Evolutionary conservation across 2,113 vertebrate species (phyloP).

Genomic region (Peromyscus maniculatus): DNA sequence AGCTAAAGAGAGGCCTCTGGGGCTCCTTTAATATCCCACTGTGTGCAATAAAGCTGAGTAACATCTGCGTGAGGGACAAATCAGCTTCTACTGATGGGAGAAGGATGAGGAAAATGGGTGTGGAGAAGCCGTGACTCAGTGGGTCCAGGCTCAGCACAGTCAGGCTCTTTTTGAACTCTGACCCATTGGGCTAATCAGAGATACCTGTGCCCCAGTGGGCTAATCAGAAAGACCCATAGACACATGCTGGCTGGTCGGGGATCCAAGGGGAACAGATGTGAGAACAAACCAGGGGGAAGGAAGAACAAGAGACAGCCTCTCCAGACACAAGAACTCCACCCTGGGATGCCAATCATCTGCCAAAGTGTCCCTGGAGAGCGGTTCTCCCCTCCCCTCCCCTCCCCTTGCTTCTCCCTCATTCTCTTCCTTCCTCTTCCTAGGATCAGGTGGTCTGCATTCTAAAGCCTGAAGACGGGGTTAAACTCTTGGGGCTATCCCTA

Average conservation of each 20-base stretch:
- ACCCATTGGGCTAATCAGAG: not conserved
- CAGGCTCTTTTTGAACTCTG: not conserved
- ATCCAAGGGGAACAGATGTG: not conserved
- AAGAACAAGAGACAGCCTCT: not conserved
- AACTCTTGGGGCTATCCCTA: not conserved
- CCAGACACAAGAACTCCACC: not conserved
- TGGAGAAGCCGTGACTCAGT: not conserved
- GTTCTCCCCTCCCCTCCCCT: not conserved
- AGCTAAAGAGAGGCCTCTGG: not conserved
- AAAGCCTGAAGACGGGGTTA: not conserved
- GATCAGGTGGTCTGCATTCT: not conserved
- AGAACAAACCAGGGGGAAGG: not conserved
- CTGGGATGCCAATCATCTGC: not conserved
- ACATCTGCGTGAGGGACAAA: not conserved
- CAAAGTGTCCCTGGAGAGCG: not conserved
- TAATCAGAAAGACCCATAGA: not conserved
- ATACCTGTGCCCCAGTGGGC: not conserved
- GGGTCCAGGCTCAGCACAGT: not conserved
- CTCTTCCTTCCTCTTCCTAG: not conserved
- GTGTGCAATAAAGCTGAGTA: not conserved
- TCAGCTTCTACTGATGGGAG: constrained; percentile 12
- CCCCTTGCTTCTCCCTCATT: not conserved
- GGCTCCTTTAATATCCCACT: not conserved
- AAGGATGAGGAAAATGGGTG: not conserved
- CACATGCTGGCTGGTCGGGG: not conserved